Evolutionary conservation across 35 echinoderm and acorn worm species (phyloP).

Genomic region (Heliocidaris erythrogramma): DNA sequence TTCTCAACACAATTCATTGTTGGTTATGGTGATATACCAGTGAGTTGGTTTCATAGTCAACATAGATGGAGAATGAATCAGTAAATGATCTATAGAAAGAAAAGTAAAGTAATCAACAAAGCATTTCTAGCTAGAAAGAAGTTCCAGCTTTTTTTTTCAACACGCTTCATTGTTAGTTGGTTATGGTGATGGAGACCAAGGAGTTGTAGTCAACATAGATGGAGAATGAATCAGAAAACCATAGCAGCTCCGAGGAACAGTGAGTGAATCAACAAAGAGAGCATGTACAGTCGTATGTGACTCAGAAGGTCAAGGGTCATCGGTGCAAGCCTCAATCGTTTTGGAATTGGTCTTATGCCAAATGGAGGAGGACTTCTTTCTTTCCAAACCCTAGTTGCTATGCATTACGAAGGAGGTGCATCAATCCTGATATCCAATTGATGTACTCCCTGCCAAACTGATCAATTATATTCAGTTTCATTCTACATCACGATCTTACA

Average conservation of each 20-base stretch:
- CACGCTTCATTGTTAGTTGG: too few relatives aligned
- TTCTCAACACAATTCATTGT: too few relatives aligned
- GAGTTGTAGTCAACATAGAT: not conserved
- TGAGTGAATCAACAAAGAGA: not conserved
- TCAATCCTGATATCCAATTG: not conserved
- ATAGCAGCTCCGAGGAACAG: not conserved
- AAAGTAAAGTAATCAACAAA: too few relatives aligned
- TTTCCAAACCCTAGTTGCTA: not conserved
- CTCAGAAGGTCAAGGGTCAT: not conserved
- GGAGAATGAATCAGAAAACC: not conserved
- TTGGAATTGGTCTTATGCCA: constrained; percentile 2
- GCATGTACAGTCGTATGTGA: not conserved
- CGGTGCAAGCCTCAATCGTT: not conserved
- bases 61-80: not conserved
- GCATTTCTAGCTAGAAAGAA: too few relatives aligned
- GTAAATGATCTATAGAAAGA: not conserved
- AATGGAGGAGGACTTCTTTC: not conserved
- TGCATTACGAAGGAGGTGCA: not conserved
- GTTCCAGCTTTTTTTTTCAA: too few relatives aligned
- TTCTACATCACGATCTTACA: too few relatives aligned
- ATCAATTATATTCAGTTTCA: too few relatives aligned
- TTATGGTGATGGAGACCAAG: not conserved
- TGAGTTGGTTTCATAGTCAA: not conserved
- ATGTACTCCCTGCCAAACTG: too few relatives aligned
- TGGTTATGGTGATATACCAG: not conserved